Percentiles rank a stretch among this genome's conserved stretches.
These are phyloP conservation scores for Penaeus indicus DNA, from an alignment of 1,140 invertebrate species.

Conservation along the genomic window DNA sequence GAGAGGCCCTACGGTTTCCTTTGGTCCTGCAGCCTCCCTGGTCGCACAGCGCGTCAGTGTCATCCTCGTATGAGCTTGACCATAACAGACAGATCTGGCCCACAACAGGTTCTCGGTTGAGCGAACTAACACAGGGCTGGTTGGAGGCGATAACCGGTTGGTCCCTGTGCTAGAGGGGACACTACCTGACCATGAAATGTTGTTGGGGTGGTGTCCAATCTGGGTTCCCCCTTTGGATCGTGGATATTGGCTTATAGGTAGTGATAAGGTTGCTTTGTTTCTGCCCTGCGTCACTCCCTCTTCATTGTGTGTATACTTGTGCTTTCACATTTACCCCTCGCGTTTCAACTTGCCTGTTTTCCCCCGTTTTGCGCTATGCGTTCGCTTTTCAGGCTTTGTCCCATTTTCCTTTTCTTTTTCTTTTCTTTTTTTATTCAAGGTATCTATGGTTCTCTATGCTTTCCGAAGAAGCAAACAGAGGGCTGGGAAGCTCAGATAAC, in stretches of 20 bases:
- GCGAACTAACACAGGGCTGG: slow-evolving; percentile 55
- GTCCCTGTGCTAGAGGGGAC: slow-evolving; percentile 8
- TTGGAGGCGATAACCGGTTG: slow-evolving; percentile 45
- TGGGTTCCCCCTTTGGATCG: slow-evolving; percentile 42
- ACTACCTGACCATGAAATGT: slow-evolving; percentile 60
- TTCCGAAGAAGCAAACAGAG: no score
- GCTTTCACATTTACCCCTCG: no score
- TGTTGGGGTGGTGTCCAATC: slow-evolving; percentile 30
- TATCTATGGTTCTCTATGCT: no score
- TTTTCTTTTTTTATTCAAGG: no score
- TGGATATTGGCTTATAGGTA: slow-evolving; percentile 58
- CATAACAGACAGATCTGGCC: slow-evolving; percentile 61
- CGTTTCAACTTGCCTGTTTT: no score
- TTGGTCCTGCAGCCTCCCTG: background rate
- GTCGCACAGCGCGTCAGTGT: background rate
- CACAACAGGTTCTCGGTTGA: slow-evolving; percentile 59
- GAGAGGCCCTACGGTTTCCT: no score
- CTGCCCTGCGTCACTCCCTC: slow-evolving; percentile 11
- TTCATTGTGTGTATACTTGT: background rate
- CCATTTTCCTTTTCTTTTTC: no score
- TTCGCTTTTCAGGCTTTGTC: no score
- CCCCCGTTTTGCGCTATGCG: no score
- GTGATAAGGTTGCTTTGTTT: slow-evolving; percentile 27
- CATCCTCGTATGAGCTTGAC: slow-evolving; percentile 18
- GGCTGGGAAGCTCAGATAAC: no score